Evolutionary conservation across 1,140 invertebrate genomes (phyloP).

Genomic region (Caenorhabditis brenneri): DNA sequence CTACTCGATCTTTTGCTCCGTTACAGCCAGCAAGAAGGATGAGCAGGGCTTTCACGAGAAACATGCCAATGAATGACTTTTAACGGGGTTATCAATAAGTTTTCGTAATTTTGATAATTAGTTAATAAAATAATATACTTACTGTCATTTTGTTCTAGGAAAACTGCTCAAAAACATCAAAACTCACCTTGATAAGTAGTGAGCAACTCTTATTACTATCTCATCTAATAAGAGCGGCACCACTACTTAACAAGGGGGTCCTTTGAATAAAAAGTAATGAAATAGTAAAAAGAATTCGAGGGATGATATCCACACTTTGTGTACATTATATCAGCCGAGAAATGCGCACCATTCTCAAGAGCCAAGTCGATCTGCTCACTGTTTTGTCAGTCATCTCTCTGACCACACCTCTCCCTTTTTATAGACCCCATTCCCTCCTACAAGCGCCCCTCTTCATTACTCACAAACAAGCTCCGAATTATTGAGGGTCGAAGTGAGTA

Average conservation of each 20-base stretch:
- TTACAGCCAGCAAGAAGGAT: background rate
- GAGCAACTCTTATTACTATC: constrained; percentile 23
- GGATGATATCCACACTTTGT: background rate
- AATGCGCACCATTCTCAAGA: constrained; percentile 20
- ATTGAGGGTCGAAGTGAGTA: background rate
- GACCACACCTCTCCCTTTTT: constrained; percentile 32
- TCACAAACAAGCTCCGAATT: constrained; percentile 36
- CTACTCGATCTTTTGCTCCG: background rate
- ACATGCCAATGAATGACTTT: constrained; percentile 48
- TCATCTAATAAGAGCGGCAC: constrained; percentile 43
- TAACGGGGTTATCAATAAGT: too few species aligned
- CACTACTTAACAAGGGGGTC: constrained; percentile 33
- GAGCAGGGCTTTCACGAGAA: constrained; percentile 28
- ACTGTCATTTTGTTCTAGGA: too few species aligned
- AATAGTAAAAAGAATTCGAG: background rate
- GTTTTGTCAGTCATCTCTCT: constrained; percentile 15
- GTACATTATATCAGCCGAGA: constrained; percentile 14
- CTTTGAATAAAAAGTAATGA: background rate
- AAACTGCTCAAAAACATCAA: background rate
- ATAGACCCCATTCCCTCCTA: background rate
- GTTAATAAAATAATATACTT: too few species aligned
- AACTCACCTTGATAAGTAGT: constrained; percentile 38
- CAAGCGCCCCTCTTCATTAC: constrained; percentile 35
- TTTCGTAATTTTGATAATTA: too few species aligned
- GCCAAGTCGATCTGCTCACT: constrained; percentile 4